Evolutionary conservation across 2,113 vertebrate species (phyloP).

Genomic region (Cepphus grylle): DNA sequence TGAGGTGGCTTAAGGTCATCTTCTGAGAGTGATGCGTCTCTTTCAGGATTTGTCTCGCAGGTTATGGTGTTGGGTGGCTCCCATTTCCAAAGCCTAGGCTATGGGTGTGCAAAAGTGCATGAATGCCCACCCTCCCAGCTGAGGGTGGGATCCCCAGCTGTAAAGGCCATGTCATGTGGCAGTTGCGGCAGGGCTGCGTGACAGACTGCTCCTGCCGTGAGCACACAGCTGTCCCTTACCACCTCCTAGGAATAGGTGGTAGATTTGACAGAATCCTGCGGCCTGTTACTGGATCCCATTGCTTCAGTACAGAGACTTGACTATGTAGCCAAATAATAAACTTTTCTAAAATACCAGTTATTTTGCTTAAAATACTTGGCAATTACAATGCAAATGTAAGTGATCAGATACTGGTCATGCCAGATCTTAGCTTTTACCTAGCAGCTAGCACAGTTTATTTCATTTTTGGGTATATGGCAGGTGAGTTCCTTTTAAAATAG

Average conservation of each 20-base stretch:
- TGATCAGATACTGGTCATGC: not conserved
- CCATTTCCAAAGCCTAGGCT: not conserved
- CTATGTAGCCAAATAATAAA: not conserved
- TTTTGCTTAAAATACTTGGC: not conserved
- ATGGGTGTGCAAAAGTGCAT: not conserved
- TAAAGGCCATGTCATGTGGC: not conserved
- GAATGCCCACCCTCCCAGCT: not conserved
- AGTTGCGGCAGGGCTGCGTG: not conserved
- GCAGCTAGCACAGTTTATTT: not conserved
- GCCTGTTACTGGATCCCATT: not conserved
- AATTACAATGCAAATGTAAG: not conserved
- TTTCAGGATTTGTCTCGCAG: not conserved
- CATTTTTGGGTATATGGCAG: not conserved
- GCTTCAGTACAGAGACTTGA: not conserved
- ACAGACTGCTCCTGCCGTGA: not conserved
- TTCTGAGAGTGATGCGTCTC: not conserved
- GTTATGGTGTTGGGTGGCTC: not conserved
- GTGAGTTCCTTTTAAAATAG: not conserved
- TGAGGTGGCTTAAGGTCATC: not conserved
- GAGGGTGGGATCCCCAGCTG: rapidly evolving
- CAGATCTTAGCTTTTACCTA: not conserved
- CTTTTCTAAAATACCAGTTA: not conserved
- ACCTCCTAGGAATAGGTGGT: not conserved
- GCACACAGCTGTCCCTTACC: no score
- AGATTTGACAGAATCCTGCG: not conserved